A percentile compares a stretch with the other conserved stretches of the same genome.
Conservation (phyloP, 2,113 vertebrate genomes). For the Agapornis roseicollis region DNA sequence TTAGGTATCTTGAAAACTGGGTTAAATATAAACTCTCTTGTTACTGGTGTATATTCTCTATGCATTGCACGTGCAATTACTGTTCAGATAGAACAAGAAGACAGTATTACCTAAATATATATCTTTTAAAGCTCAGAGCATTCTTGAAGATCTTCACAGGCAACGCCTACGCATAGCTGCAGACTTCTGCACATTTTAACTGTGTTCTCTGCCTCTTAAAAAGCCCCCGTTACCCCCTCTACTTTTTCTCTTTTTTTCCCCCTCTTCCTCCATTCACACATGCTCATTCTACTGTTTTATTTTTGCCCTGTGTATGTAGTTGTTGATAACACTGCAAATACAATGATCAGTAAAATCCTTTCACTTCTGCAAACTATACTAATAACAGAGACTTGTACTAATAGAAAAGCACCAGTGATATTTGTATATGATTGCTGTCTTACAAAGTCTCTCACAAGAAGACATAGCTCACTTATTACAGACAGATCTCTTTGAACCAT, state of each 20-base stretch:
- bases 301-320: not conserved
- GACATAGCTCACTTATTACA: not conserved
- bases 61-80: not conserved
- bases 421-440: not conserved
- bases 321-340: not conserved
- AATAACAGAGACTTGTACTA: not conserved
- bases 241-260: not conserved
- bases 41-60: slow-evolving; percentile 37
- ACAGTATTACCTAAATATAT: slow-evolving; percentile 34
- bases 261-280: not conserved
- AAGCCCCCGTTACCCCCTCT: not conserved
- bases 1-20: slow-evolving; percentile 66
- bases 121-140: slow-evolving; percentile 43
- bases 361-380: not conserved
- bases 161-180: not conserved
- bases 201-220: not conserved
- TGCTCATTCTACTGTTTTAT: not conserved
- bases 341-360: not conserved
- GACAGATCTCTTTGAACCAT: not conserved
- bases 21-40: slow-evolving; percentile 61
- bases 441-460: slow-evolving; percentile 1
- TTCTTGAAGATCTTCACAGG: slow-evolving; percentile 45
- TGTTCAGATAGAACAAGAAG: slow-evolving; percentile 36
- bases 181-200: slow-evolving; percentile 34
- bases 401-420: not conserved